Evolutionary conservation across 2,113 vertebrate genomes (phyloP).

Genomic region (Tragelaphus buxtoni): DNA sequence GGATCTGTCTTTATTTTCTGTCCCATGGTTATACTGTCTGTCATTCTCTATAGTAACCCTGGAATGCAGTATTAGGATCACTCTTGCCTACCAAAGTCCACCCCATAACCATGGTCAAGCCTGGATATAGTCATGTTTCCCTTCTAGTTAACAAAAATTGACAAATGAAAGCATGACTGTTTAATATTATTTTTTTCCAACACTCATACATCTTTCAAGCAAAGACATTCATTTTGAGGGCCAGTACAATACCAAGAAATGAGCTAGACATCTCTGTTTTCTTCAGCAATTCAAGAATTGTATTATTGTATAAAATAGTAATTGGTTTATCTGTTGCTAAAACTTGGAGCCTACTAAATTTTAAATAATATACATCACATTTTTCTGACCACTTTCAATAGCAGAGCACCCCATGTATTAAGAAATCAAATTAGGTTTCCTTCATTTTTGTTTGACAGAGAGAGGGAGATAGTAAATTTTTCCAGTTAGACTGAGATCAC

Average conservation of each 20-base stretch:
- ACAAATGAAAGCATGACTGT: neutral
- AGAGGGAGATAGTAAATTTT: neutral
- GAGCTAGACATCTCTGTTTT: neutral
- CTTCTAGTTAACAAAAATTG: neutral
- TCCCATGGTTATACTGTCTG: neutral
- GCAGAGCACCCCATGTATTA: neutral
- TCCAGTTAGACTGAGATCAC: neutral
- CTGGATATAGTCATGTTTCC: neutral
- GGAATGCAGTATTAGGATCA: neutral
- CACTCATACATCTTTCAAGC: neutral
- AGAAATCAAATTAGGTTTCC: neutral
- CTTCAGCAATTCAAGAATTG: neutral
- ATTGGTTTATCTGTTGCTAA: neutral
- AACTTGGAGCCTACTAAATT: neutral
- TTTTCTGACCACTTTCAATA: neutral
- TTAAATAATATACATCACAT: neutral
- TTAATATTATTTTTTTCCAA: neutral
- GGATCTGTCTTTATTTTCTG: neutral
- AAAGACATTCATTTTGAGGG: neutral
- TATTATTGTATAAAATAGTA: neutral
- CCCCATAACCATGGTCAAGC: neutral
- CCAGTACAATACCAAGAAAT: neutral
- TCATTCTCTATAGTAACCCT: neutral
- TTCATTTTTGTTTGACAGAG: slow-evolving; percentile 30
- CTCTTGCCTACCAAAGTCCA: neutral